Percentiles rank a stretch among this genome's conserved stretches.
phyloP scores from a whole-genome alignment of 2,797 vertebrate species.

The Arrhamphus sclerolepis region DNA sequence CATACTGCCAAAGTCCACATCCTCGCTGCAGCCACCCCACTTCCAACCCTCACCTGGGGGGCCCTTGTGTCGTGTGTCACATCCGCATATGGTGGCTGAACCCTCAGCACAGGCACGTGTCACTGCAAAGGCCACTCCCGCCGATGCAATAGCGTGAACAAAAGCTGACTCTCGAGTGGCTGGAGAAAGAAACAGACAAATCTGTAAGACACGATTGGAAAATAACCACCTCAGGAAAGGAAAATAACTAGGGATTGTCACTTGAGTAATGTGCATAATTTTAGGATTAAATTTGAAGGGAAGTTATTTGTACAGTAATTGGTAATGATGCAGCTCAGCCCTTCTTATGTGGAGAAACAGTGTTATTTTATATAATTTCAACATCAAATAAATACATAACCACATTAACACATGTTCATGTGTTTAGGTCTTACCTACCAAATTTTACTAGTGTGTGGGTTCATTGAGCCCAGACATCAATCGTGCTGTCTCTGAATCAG shows the following conservation, averaged over 20 bases:
- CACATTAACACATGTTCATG: slow-evolving; percentile 2
- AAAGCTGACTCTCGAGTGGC: slow-evolving; percentile 96
- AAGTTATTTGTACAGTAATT: slow-evolving; percentile 2
- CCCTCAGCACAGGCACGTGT: slow-evolving; percentile 97
- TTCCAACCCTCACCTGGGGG: slow-evolving; percentile 95
- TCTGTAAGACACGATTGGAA: too few species aligned
- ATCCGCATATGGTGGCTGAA: slow-evolving; percentile 92
- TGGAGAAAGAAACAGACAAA: slow-evolving; percentile 60
- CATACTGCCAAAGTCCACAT: slow-evolving; percentile 95
- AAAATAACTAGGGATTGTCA: neutral
- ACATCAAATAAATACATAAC: slow-evolving; percentile 18
- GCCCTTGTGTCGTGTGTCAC: slow-evolving; percentile 92
- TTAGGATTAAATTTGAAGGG: neutral
- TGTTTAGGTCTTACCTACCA: slow-evolving; percentile 37
- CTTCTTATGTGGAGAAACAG: slow-evolving; percentile 6
- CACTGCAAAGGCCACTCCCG: slow-evolving; percentile 94
- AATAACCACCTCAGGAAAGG: neutral
- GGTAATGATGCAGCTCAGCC: slow-evolving; percentile 18
- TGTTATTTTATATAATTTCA: neutral
- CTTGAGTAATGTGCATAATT: slow-evolving; percentile 9
- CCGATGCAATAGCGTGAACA: slow-evolving; percentile 95
- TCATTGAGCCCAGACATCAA: slow-evolving; percentile 66
- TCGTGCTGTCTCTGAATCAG: slow-evolving; percentile 67
- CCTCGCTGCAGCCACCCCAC: slow-evolving; percentile 98
- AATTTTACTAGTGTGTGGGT: slow-evolving; percentile 33